These are phyloP conservation scores for Notospermus geniculatus DNA, from an alignment of 1,140 invertebrate genomes.

Conservation along the genomic window DNA sequence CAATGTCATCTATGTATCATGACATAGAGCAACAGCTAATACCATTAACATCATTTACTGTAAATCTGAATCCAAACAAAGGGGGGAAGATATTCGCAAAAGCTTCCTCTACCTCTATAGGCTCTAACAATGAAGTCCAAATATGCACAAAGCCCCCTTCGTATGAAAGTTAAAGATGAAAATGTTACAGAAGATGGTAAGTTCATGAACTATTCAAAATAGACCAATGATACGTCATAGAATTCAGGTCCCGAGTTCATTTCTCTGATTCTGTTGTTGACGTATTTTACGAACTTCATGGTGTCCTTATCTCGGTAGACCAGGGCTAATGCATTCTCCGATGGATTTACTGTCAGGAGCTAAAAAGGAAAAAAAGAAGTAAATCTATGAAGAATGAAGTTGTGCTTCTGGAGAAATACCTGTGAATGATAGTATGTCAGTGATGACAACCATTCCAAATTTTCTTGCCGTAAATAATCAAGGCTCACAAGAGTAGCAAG, in stretches of 20 bases:
- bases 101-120: too few relatives aligned
- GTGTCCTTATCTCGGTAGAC: slow-evolving; percentile 59
- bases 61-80: too few relatives aligned
- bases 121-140: too few relatives aligned
- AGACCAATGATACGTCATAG: slow-evolving; percentile 44
- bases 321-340: slow-evolving; percentile 56
- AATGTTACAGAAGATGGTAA: too few relatives aligned
- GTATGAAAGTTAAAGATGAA: too few relatives aligned
- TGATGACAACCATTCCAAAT: background rate
- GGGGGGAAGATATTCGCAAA: too few relatives aligned
- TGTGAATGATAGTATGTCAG: background rate
- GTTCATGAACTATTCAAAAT: slow-evolving; percentile 37
- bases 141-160: too few relatives aligned
- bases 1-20: too few relatives aligned
- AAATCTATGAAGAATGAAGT: background rate
- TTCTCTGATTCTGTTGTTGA: slow-evolving; percentile 48
- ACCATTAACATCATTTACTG: too few relatives aligned
- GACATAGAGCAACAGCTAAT: too few relatives aligned
- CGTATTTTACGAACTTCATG: slow-evolving; percentile 59
- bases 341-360: slow-evolving; percentile 57
- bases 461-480: too few relatives aligned
- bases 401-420: background rate
- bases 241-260: slow-evolving; percentile 26
- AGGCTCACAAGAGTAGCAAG: too few relatives aligned
- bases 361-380: slow-evolving; percentile 34